Evolutionary conservation across 2,113 vertebrate species (phyloP), one percentile per base, ranked within the genome.

Genomic region (Indicator indicator): DNA sequence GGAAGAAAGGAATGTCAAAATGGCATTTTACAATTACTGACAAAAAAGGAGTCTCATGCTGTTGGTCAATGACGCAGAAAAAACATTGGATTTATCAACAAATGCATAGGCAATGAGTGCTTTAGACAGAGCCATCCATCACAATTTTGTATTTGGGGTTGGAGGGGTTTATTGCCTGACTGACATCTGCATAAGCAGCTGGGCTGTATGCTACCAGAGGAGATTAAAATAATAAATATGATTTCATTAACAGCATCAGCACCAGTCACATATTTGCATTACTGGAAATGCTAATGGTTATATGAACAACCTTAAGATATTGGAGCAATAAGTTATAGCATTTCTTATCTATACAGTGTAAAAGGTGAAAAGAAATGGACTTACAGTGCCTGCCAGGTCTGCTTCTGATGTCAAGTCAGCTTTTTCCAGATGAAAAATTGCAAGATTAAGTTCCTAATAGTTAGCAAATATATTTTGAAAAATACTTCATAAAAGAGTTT

Each of bases 141-240:
- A 64, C 26, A 24, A 44, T 58, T 87, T 73, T 85, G 30, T 32
- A 16, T 36, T 76, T 73, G 21, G 9, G 9, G n/a, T 3, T 75
- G 21, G 3, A 5, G 52, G 3, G 3, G 6, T 28, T 84, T 42
- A 56, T 64, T 83, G 12, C 30, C 44, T 86, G 48, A 71, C 26
- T 86, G 27, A 8, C 38, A 69, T n/a, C 48, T 94, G 65, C 23
- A 23, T n/a, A 78, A 69, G 14, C 50, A 81, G 33, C 58, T 78
- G 26, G 20, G 64, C 54, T 69, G 17, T 19, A 20, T 28, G 4
- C 40, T 90, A 58, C 11, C 20, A 38, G 80, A 81, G 14, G 14
- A 48, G 13, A 94, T 73, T 72, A 62, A 86, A 90, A 72, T 27
- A 94, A 75, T 56, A 81, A 94, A 54, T 44, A n/a, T 59, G 60